A percentile compares a stretch with the other conserved stretches of the same genome.
These are phyloP conservation scores for Sitobion miscanthi DNA, from an alignment of 1,140 invertebrate genomes.

Conservation along the genomic window DNA sequence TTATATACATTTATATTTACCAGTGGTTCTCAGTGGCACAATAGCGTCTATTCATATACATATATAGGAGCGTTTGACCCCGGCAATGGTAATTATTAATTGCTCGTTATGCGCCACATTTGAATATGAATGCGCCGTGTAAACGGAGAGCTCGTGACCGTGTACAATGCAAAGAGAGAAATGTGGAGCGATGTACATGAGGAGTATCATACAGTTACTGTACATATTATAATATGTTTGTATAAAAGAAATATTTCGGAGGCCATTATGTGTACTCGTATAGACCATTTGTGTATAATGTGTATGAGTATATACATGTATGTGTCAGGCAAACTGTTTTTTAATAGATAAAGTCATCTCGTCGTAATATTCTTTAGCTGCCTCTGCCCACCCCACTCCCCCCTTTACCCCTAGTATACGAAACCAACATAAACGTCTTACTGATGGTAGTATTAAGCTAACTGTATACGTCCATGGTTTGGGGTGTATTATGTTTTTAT, in stretches of 20 bases:
- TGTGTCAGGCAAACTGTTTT: slow-evolving; percentile 38
- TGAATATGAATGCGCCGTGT: slow-evolving; percentile 34
- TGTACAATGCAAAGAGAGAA: slow-evolving; percentile 33
- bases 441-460: slow-evolving; percentile 1
- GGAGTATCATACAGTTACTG: not conserved
- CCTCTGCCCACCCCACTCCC: too few species aligned
- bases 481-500: not conserved
- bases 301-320: not conserved
- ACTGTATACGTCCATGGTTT: not conserved
- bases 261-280: not conserved
- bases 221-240: not conserved
- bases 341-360: slow-evolving; percentile 49
- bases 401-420: not conserved
- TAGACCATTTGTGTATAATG: not conserved
- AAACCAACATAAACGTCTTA: slow-evolving; percentile 19
- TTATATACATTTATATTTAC: slow-evolving; percentile 19
- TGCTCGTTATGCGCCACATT: slow-evolving; percentile 51
- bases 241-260: slow-evolving; percentile 45
- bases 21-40: slow-evolving; percentile 55
- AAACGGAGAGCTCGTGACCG: slow-evolving; percentile 42
- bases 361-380: not conserved
- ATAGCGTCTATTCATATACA: slow-evolving; percentile 42
- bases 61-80: slow-evolving; percentile 28
- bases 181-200: slow-evolving; percentile 29
- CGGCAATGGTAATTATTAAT: slow-evolving; percentile 52